Percentiles rank a stretch among this genome's conserved stretches.
Evolutionary conservation across 2,113 vertebrate species (phyloP).

Genomic region (Podocnemis expansa): DNA sequence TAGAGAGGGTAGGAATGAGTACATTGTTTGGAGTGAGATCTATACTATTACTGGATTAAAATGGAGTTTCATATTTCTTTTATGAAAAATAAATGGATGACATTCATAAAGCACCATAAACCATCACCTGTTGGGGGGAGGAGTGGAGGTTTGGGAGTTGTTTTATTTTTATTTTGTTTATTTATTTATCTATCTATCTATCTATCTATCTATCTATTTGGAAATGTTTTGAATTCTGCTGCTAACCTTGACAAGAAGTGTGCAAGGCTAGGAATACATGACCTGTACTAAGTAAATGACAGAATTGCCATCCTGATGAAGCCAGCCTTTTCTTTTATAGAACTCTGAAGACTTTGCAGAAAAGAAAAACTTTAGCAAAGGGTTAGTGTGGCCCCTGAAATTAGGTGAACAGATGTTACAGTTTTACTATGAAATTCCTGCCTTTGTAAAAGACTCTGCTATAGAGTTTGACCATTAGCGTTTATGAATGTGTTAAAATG

Average conservation of each 20-base stretch:
- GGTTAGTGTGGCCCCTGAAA: neutral
- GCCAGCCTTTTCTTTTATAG: neutral
- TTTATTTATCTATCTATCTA: too few relatives aligned
- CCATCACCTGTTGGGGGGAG: slow-evolving; percentile 6
- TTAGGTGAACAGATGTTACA: neutral
- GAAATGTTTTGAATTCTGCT: neutral
- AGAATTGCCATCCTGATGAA: neutral
- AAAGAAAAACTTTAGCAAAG: neutral
- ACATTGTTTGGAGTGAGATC: neutral
- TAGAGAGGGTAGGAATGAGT: slow-evolving; percentile 10
- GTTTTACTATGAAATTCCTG: neutral
- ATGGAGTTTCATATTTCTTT: slow-evolving; percentile 25
- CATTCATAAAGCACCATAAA: neutral
- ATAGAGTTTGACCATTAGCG: neutral
- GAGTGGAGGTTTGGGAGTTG: neutral
- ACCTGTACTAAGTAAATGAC: neutral
- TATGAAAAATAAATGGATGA: slow-evolving; percentile 30
- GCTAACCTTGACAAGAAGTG: neutral
- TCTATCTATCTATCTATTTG: too few relatives aligned
- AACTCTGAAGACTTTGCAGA: neutral
- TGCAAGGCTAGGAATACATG: neutral
- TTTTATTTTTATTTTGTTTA: neutral
- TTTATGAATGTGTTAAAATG: neutral
- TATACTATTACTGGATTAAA: slow-evolving; percentile 44
- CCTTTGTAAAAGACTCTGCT: neutral